Percentiles rank a stretch among this genome's conserved stretches.
Conservation (phyloP, 2,888 invertebrate species). For the Drosophila diplacantha region DNA sequence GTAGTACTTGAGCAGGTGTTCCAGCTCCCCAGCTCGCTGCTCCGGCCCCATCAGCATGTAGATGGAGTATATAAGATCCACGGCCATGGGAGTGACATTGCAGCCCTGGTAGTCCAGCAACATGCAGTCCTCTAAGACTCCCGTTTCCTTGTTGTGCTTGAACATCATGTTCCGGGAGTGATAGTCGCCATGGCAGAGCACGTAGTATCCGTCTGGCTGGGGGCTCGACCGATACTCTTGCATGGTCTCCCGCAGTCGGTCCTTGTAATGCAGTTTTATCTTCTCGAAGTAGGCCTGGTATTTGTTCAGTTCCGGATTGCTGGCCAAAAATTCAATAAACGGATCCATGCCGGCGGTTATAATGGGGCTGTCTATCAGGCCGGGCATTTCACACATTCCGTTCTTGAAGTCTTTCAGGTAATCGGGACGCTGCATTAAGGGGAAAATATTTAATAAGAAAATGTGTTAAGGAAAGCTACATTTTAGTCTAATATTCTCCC, state of each 20-base stretch:
- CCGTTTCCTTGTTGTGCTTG: constrained; percentile 32
- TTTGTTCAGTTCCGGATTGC: constrained; percentile 34
- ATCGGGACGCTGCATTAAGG: constrained; percentile 34
- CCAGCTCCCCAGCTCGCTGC: constrained; percentile 40
- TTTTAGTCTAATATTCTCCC: constrained; percentile 8
- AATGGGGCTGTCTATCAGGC: constrained; percentile 28
- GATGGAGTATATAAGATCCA: constrained; percentile 56
- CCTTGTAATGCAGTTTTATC: constrained; percentile 17
- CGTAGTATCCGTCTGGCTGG: constrained; percentile 45
- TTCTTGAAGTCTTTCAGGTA: constrained; percentile 61
- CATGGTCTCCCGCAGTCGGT: background rate
- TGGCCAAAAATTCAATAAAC: constrained; percentile 45
- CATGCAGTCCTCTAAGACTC: constrained; percentile 53
- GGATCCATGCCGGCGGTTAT: constrained; percentile 39
- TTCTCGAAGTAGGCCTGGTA: constrained; percentile 41
- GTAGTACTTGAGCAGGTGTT: constrained; percentile 58
- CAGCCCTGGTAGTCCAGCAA: constrained; percentile 64
- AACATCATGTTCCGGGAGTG: constrained; percentile 68
- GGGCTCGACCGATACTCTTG: constrained; percentile 44
- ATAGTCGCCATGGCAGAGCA: constrained; percentile 67
- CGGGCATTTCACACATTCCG: constrained; percentile 65
- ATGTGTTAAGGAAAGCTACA: background rate
- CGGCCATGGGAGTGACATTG: constrained; percentile 53
- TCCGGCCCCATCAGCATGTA: constrained; percentile 55
- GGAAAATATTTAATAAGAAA: background rate